A percentile compares a stretch with the other conserved stretches of the same genome.
These are phyloP conservation scores for Samia ricini DNA, from an alignment of 1,140 invertebrate genomes.

Conservation along the genomic window DNA sequence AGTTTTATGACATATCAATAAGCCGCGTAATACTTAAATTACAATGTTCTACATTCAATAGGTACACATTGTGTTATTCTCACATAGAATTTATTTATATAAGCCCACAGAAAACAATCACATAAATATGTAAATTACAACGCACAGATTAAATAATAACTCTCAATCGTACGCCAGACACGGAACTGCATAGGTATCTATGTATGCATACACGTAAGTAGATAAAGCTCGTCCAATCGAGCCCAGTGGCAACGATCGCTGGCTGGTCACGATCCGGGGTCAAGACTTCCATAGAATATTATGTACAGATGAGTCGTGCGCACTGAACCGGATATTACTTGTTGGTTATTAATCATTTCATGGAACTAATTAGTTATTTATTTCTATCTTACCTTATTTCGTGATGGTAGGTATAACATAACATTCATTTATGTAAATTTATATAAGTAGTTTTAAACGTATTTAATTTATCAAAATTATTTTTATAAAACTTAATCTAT, in stretches of 20 bases:
- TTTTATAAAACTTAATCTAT: too few species aligned
- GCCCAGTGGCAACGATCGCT: slow-evolving; percentile 60
- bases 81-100: not conserved
- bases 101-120: not conserved
- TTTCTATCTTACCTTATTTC: too few species aligned
- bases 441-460: too few species aligned
- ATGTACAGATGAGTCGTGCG: slow-evolving; percentile 16
- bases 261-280: slow-evolving; percentile 60
- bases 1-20: too few species aligned
- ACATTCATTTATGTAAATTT: too few species aligned
- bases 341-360: not conserved
- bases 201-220: slow-evolving; percentile 14
- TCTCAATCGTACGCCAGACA: slow-evolving; percentile 6
- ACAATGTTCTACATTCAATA: not conserved
- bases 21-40: not conserved
- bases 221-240: slow-evolving; percentile 36
- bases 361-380: not conserved
- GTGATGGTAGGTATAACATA: too few species aligned
- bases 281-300: slow-evolving; percentile 51
- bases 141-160: not conserved
- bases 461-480: too few species aligned
- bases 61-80: not conserved
- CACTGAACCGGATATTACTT: not conserved
- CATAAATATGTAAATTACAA: not conserved
- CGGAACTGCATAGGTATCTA: slow-evolving; percentile 10